Evolutionary conservation across 2,113 vertebrate species (phyloP), one percentile per base, ranked within the genome.

Genomic region (Hemicordylus capensis): DNA sequence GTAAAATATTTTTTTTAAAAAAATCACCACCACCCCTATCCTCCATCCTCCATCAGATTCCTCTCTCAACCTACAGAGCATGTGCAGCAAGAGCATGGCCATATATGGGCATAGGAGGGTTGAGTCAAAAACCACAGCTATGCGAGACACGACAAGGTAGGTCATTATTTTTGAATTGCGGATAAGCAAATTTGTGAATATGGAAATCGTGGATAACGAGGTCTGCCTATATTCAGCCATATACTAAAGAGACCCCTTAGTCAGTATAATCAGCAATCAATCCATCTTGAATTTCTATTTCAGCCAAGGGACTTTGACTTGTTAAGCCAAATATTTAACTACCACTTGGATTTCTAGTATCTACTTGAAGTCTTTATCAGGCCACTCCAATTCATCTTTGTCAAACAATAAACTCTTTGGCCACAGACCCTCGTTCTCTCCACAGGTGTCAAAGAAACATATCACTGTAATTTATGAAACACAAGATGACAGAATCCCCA

Each of bases 371-470:
- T 87, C 75, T 92, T 87, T 89, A 90, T 92, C 91, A 90, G 85
- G 76, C 79, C 91, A 78, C 91, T 85, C 91, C 72, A 84, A 95
- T 96, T 93, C 88, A 86, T 95, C 95, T 91, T 85, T 93, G 90
- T 96, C 93, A 95, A 94, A 84, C 48, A 92, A 77, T 89, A 91
- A 91, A 86, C 56, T 70, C 67, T 90, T 94, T 94, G 90, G 92
- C 93, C 92, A 92, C 76, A 61, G 66, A 81, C 73, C 81, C 91
- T 93, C 94, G 81, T 94, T 97, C 94, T 95, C 93, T 88, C 86
- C 87, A 69, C 92, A 96, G 93, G 95, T 97, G 96, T 96, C 91
- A 96, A 96, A 95, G 94, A 94, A 93, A 92, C 81, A 87, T 95
- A 94, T 81, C 95, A 81, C 80, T 87, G 89, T 93, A 92, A 92